Conservation (phyloP, 2,113 vertebrate genomes). For the Ursus arctos region DNA sequence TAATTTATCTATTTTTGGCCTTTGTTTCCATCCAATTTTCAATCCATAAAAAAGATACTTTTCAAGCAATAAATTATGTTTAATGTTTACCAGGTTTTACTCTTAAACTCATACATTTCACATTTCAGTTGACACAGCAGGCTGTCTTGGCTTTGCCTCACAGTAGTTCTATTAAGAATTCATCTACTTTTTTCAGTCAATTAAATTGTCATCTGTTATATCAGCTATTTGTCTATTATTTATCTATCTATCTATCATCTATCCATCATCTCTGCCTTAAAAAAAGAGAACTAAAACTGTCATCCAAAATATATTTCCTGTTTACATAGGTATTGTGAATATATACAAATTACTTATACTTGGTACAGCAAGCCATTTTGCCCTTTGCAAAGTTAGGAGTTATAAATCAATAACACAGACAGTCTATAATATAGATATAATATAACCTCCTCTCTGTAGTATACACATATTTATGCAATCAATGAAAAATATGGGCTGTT, state of each 20-base stretch:
- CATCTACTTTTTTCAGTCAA: constrained; percentile 29
- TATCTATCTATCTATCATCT: not conserved
- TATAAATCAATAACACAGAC: not conserved
- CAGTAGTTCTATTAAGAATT: constrained; percentile 40
- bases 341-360: not conserved
- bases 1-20: constrained; percentile 38
- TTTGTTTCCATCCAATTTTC: constrained; percentile 55
- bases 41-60: constrained; percentile 63
- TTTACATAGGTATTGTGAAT: not conserved
- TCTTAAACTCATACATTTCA: not conserved
- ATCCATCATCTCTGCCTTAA: not conserved
- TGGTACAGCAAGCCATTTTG: not conserved
- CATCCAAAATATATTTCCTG: not conserved
- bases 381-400: not conserved
- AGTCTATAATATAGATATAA: not conserved
- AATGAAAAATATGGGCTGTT: not conserved
- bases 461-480: not conserved
- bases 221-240: not conserved
- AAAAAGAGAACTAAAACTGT: not conserved
- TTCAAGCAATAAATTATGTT: constrained; percentile 63
- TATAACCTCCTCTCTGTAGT: not conserved
- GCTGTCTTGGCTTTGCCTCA: not conserved
- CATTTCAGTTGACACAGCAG: constrained; percentile 58
- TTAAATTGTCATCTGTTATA: constrained; percentile 21
- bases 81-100: constrained; percentile 12